Base-by-base conservation (phyloP, 2,888 invertebrate species). In the Lycia hirtaria region DNA sequence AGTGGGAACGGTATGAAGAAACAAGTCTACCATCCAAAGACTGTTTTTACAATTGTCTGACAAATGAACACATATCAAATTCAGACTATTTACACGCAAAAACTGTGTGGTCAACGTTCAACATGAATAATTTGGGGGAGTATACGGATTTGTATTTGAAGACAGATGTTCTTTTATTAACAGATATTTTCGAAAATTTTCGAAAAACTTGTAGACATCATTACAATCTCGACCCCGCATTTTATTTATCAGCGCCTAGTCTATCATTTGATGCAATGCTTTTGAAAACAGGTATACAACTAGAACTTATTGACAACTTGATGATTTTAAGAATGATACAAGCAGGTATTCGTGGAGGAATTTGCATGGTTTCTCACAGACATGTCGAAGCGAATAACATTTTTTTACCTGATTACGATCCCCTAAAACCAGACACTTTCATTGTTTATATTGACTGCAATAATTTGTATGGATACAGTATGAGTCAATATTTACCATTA, bases 291-390 rank as follows among this genome's bases (percentile, higher is more conserved):
- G 15, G 44, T 3, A 30, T 45, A 10, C 28, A 53, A 24, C 37
- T 58, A 32, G 66, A 73, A 15, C 44, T 71, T 17, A 65, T 69
- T 24, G 51, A 28, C 56, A 62, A 67, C 56, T 41, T 69, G 19
- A 62, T 62, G 33, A 69, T 72, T 3, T 57, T 65, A 32, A 49
- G 62, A 43, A 59, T 70, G 57, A 45, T 70, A 64, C 58, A 60
- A 58, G 20, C 3, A 10, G 69, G 69, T 4, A 66, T 73, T 28
- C 60, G 71, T n/a, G 73, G 69, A 5, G 69, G 67, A 2, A 26
- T 68, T 3, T 56, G 61, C 5, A 56, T 66, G 45, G 68, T 66
- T 30, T 59, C 68, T 26, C 60, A 56, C 4, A 61, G 70, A 48
- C 24, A 24, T 24, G 24, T 24, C 24, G 19, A 38, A 52, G 62